phyloP scores from a whole-genome alignment of 2,113 vertebrate genomes.

The Coregonus clupeaformis region DNA sequence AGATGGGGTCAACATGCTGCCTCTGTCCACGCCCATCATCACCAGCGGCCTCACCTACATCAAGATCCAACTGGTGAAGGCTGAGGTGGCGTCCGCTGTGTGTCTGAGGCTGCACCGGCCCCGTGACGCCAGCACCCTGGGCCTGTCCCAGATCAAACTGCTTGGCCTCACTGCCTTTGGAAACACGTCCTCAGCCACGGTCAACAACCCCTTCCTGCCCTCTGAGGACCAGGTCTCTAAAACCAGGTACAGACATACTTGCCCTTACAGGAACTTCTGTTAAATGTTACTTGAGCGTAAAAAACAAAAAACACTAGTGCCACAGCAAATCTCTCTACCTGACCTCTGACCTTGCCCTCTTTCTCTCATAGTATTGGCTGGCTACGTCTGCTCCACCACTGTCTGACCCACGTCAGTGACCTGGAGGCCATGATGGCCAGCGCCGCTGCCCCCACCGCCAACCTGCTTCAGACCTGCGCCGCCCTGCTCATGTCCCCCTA shows the following conservation, averaged over 20 bases:
- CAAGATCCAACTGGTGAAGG: constrained; percentile 97
- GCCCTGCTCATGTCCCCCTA: constrained; percentile 97
- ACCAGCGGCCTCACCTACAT: constrained; percentile 98
- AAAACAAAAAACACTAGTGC: no score
- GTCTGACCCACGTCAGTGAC: constrained; percentile 96
- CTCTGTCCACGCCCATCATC: constrained; percentile 92
- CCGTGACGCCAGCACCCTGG: constrained; percentile 92
- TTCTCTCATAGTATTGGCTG: constrained; percentile 88
- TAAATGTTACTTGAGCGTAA: no score
- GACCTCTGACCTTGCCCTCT: not conserved
- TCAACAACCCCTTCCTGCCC: constrained; percentile 97
- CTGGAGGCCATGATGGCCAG: constrained; percentile 97
- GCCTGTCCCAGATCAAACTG: constrained; percentile 96
- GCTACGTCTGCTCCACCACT: constrained; percentile 95
- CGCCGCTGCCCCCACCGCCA: constrained; percentile 95
- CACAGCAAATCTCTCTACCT: not conserved
- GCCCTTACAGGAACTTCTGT: not conserved
- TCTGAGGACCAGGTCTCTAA: constrained; percentile 99
- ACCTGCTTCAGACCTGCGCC: constrained; percentile 95
- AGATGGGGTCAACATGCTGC: constrained; percentile 96
- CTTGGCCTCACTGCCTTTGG: constrained; percentile 95
- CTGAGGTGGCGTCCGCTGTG: constrained; percentile 95
- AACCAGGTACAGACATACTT: constrained; percentile 81
- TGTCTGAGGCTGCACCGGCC: constrained; percentile 94
- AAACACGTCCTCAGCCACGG: constrained; percentile 95